Evolutionary conservation across 37 sponge, comb jelly and placozoan genomes (phyloP).

Genomic region (Beroe ovata): DNA sequence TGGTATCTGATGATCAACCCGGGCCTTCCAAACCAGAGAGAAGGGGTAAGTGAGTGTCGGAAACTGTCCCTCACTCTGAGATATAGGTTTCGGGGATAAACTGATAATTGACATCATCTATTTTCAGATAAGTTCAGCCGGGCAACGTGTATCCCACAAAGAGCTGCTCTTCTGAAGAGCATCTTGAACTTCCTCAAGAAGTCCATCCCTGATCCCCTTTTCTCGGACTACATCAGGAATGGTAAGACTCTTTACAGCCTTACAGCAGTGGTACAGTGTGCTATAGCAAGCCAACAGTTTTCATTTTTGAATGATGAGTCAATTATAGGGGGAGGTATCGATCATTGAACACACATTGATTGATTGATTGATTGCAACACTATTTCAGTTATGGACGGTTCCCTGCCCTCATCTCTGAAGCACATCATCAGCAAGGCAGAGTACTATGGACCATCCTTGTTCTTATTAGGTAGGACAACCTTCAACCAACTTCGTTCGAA

Average conservation of each 20-base stretch:
- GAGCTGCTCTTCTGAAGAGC: slow-evolving; percentile 93
- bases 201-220: slow-evolving; percentile 84
- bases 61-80: neutral
- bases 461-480: slow-evolving; percentile 77
- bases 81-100: too few relatives aligned
- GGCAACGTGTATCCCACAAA: slow-evolving; percentile 75
- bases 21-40: neutral
- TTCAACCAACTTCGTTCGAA: too few relatives aligned
- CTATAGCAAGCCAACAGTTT: too few relatives aligned
- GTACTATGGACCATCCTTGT: slow-evolving; percentile 94
- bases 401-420: slow-evolving; percentile 80
- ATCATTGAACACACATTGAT: too few relatives aligned
- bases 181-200: slow-evolving; percentile 95
- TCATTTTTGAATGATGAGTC: too few relatives aligned
- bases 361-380: too few relatives aligned
- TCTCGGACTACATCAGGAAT: slow-evolving; percentile 85
- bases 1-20: neutral
- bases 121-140: neutral
- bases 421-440: slow-evolving; percentile 95
- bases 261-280: too few relatives aligned
- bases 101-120: too few relatives aligned
- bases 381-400: slow-evolving; percentile 82
- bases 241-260: slow-evolving; percentile 70
- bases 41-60: neutral
- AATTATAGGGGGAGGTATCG: too few relatives aligned